Conservation (phyloP, 2,113 vertebrate species). For the Macquaria ambigua region DNA sequence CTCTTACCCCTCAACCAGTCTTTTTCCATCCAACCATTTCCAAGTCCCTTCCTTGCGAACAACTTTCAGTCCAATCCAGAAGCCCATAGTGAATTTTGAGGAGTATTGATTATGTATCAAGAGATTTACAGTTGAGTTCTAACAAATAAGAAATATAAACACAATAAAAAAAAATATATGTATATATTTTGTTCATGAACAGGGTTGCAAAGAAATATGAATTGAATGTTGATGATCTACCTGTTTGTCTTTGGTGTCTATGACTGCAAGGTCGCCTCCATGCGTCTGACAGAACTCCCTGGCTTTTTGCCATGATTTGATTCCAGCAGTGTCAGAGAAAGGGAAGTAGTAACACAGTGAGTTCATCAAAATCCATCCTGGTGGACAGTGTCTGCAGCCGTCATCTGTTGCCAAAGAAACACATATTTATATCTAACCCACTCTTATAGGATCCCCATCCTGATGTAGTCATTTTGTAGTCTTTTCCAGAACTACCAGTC, state of each 20-base stretch:
- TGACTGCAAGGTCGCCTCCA: constrained; percentile 66
- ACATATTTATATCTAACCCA: neutral
- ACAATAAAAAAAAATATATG: too few species aligned
- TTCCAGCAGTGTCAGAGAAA: neutral
- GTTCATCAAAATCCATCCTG: constrained; percentile 60
- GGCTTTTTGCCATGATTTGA: constrained; percentile 49
- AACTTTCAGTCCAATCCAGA: constrained; percentile 75
- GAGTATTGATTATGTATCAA: neutral
- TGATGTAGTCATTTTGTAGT: neutral
- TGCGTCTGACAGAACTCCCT: constrained; percentile 53
- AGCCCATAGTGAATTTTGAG: neutral
- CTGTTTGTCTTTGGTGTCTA: constrained; percentile 66
- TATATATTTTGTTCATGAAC: too few species aligned
- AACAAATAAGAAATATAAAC: neutral
- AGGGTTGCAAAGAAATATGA: neutral
- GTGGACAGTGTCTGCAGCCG: constrained; percentile 63
- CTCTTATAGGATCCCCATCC: neutral
- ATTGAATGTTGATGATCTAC: constrained; percentile 8
- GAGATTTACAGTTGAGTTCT: constrained; percentile 55
- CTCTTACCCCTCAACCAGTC: constrained; percentile 55
- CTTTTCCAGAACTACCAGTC: neutral
- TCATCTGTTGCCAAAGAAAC: constrained; percentile 41
- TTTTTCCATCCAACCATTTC: constrained; percentile 69
- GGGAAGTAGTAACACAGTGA: constrained; percentile 64
- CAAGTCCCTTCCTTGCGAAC: constrained; percentile 48